Percentiles rank a stretch among this genome's conserved stretches.
Conservation (phyloP, 2,113 vertebrate genomes). For the Hippocampus zosterae region DNA sequence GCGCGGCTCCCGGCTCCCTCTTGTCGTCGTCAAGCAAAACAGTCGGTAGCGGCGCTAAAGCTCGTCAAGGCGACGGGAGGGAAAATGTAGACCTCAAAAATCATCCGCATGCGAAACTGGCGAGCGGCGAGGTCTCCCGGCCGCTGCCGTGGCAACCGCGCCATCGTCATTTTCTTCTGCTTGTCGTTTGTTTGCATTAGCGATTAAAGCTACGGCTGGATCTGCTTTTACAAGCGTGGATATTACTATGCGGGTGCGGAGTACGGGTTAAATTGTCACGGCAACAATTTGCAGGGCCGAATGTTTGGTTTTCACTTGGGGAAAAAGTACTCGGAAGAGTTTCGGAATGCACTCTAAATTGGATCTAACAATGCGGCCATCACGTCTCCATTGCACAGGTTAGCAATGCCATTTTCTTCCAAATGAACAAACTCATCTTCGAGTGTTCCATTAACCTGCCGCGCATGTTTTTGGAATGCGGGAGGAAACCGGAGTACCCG, state of each 20-base stretch:
- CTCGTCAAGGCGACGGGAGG: background rate
- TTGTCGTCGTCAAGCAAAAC: background rate
- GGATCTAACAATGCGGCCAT: too few relatives aligned
- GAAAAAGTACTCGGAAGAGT: too few relatives aligned
- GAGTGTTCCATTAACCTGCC: too few relatives aligned
- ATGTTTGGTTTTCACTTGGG: too few relatives aligned
- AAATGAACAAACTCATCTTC: too few relatives aligned
- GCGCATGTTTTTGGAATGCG: too few relatives aligned
- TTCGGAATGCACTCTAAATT: too few relatives aligned
- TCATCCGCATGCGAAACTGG: background rate
- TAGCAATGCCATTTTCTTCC: too few relatives aligned
- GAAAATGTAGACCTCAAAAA: background rate
- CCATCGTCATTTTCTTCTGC: background rate
- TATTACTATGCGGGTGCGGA: background rate
- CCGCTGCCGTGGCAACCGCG: background rate
- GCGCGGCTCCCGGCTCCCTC: background rate
- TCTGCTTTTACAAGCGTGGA: background rate
- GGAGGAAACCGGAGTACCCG: too few relatives aligned
- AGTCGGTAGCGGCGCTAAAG: background rate
- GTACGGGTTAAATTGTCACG: too few relatives aligned
- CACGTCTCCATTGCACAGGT: too few relatives aligned
- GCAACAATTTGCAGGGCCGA: too few relatives aligned
- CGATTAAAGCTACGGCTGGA: background rate
- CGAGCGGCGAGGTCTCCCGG: background rate
- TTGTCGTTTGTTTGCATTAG: background rate